phyloP scores from a whole-genome alignment of 1,140 invertebrate genomes.

The Drosophila leontia region DNA sequence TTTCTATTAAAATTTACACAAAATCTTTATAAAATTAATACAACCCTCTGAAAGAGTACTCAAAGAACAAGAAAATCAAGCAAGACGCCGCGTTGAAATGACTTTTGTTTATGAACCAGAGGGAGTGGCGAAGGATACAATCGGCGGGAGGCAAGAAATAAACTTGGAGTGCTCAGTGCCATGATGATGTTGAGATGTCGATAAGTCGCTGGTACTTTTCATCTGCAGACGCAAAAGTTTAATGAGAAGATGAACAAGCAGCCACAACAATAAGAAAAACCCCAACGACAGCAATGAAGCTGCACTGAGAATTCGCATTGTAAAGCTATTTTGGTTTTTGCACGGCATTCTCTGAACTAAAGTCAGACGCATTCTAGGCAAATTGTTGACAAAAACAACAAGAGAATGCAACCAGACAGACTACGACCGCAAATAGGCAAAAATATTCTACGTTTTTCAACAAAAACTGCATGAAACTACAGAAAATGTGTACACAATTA shows the following conservation, averaged over 20 bases:
- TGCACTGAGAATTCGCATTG: constrained; percentile 19
- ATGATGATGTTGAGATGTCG: constrained; percentile 32
- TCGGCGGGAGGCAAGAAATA: constrained; percentile 12
- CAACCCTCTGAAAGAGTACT: not conserved
- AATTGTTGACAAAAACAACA: constrained; percentile 29
- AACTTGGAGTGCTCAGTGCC: constrained; percentile 33
- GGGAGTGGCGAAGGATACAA: constrained; percentile 9
- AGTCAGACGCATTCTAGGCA: constrained; percentile 20
- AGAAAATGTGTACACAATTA: constrained; percentile 15
- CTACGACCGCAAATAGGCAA: constrained; percentile 21
- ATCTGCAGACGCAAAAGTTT: constrained; percentile 45
- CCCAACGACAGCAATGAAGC: constrained; percentile 3
- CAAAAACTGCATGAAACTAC: constrained; percentile 5
- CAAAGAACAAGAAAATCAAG: not conserved
- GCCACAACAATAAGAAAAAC: not conserved
- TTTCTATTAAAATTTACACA: not conserved
- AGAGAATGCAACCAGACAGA: constrained; percentile 5
- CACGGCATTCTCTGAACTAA: constrained; percentile 10
- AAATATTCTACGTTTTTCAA: constrained; percentile 12
- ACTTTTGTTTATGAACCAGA: constrained; percentile 57
- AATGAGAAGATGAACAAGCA: constrained; percentile 33
- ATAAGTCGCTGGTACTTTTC: constrained; percentile 44
- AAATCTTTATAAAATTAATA: no score
- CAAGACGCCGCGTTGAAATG: constrained; percentile 44
- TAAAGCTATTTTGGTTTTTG: constrained; percentile 31